These are phyloP conservation scores for Jordanella pulchra DNA, from an alignment of 2,797 vertebrate genomes.

Conservation along the genomic window DNA sequence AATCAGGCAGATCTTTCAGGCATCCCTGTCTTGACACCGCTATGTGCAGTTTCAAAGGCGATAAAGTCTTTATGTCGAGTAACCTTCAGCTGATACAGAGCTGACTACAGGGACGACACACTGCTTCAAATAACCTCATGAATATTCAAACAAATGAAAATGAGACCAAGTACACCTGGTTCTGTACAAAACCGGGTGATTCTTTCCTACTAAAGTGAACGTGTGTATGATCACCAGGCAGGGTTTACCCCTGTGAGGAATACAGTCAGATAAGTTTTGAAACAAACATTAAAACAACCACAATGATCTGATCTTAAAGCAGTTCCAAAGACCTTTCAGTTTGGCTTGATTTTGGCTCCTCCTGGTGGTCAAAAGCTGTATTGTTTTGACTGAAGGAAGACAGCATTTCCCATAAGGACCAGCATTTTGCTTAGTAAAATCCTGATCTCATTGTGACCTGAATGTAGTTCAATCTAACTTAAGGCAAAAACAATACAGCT, in stretches of 20 bases:
- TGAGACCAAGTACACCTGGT: conserved; percentile 16
- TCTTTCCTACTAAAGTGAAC: conserved; percentile 6
- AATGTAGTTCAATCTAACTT: too few relatives aligned
- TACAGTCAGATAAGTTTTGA: too few relatives aligned
- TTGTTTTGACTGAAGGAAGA: too few relatives aligned
- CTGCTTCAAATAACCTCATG: conserved; percentile 46
- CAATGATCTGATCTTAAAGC: not conserved
- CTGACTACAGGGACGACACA: conserved; percentile 6
- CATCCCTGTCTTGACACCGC: conserved; percentile 11
- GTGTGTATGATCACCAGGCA: not conserved
- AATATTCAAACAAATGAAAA: conserved; percentile 33
- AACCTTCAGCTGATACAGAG: conserved; percentile 15
- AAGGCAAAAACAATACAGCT: too few relatives aligned
- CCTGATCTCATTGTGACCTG: too few relatives aligned
- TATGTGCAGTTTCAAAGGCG: conserved; percentile 9
- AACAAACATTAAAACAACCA: not conserved
- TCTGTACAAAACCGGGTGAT: conserved; percentile 7
- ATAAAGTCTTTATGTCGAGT: conserved; percentile 5
- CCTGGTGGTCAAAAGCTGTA: too few relatives aligned
- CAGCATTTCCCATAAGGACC: too few relatives aligned
- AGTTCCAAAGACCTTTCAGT: too few relatives aligned
- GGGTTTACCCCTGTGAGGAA: not conserved
- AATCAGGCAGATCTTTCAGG: not conserved
- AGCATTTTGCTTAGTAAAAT: too few relatives aligned
- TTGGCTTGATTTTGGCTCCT: too few relatives aligned